These are phyloP conservation scores for Corapipo altera DNA, from an alignment of 2,113 vertebrate species.

Conservation along the genomic window DNA sequence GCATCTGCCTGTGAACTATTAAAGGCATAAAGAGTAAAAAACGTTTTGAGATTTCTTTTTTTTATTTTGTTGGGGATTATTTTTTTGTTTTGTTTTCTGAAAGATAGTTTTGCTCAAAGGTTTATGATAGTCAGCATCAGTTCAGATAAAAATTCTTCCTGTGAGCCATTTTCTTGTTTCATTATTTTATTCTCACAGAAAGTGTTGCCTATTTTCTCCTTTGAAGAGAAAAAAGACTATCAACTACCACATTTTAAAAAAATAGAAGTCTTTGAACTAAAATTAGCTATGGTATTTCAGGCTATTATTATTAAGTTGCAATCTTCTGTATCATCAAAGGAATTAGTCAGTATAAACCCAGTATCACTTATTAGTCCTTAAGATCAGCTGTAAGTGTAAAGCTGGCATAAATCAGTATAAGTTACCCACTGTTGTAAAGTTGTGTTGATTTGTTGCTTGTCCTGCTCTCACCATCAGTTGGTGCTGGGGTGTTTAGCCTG, in stretches of 20 bases:
- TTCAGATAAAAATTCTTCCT: slow-evolving; percentile 15
- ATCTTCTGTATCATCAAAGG: not conserved
- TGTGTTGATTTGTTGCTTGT: not conserved
- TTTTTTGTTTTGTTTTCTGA: not conserved
- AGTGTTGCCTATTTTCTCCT: slow-evolving; percentile 12
- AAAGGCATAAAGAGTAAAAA: not conserved
- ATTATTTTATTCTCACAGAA: slow-evolving; percentile 30
- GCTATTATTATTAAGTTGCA: not conserved
- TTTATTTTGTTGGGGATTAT: not conserved
- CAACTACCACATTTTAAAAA: not conserved
- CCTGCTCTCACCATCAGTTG: not conserved
- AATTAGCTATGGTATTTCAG: not conserved
- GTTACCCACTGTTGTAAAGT: not conserved
- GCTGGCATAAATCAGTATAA: not conserved
- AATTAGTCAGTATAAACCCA: not conserved
- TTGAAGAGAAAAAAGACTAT: slow-evolving; percentile 19
- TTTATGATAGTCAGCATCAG: not conserved
- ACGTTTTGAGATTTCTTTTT: not conserved
- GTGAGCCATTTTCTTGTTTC: not conserved
- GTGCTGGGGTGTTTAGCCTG: not conserved
- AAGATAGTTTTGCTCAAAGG: not conserved
- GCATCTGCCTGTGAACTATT: not conserved
- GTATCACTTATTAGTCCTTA: not conserved
- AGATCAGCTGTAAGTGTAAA: not conserved
- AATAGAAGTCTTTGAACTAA: slow-evolving; percentile 25